phyloP scores from a whole-genome alignment of 2,888 invertebrate species.

The Campoplex capitator region DNA sequence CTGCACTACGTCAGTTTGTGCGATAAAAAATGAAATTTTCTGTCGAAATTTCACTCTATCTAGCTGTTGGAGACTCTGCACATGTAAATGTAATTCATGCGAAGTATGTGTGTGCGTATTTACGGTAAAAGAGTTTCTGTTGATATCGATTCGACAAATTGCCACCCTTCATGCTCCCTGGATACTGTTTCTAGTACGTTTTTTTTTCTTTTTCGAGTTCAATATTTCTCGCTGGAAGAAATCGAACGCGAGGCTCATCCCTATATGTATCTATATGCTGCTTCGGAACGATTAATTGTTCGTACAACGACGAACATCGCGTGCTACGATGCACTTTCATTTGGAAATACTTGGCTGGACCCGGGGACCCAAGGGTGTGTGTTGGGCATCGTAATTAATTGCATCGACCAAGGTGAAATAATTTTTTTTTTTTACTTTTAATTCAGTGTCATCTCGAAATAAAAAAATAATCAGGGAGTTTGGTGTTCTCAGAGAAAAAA shows the following conservation, averaged over 20 bases:
- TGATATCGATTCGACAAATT: conserved; percentile 62
- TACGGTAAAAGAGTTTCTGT: conserved; percentile 30
- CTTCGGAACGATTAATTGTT: conserved; percentile 30
- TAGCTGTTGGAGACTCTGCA: neutral
- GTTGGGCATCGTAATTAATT: conserved; percentile 13
- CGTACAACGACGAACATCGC: conserved; percentile 9
- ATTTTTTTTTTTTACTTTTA: neutral
- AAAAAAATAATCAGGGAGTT: neutral
- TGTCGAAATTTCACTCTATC: neutral
- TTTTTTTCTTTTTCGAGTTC: neutral
- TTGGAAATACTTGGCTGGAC: conserved; percentile 4
- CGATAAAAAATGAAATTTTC: neutral
- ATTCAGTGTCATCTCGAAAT: too few species aligned
- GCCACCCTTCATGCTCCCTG: conserved; percentile 40
- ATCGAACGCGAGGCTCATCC: conserved; percentile 6
- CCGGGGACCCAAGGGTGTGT: neutral
- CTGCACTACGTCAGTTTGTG: neutral
- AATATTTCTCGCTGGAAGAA: conserved; percentile 19
- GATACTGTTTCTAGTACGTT: conserved; percentile 29
- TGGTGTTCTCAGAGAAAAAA: neutral
- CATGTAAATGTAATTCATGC: neutral
- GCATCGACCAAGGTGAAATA: neutral
- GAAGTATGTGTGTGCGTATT: conserved; percentile 28
- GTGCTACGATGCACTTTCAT: conserved; percentile 16
- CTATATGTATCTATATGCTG: neutral